Percentiles rank a stretch among this genome's conserved stretches.
Evolutionary conservation across 23 tunicate species (phyloP).

Genomic region (Diplosoma virens): DNA sequence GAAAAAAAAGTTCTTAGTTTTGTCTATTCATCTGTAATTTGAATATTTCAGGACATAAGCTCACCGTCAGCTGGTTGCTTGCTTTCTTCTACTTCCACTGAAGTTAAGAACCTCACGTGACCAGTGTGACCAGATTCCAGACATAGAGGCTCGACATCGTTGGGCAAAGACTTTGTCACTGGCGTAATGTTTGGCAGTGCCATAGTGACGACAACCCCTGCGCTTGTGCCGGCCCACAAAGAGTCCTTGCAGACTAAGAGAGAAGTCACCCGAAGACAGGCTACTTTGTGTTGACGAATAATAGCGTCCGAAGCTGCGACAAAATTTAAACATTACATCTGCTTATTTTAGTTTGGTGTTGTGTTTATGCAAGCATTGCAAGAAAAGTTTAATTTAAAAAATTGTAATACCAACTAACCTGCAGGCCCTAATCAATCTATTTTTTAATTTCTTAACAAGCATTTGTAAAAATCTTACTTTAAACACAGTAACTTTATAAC

Average conservation of each 20-base stretch:
- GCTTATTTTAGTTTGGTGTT: too few relatives aligned
- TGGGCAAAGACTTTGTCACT: constrained; percentile 31
- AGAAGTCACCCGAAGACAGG: constrained; percentile 90
- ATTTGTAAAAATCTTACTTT: too few relatives aligned
- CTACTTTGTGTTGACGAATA: constrained; percentile 94
- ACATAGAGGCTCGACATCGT: constrained; percentile 68
- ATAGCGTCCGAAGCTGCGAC: constrained; percentile 84
- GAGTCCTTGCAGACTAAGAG: constrained; percentile 77
- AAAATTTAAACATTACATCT: neutral
- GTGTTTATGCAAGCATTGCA: too few relatives aligned
- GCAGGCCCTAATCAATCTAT: too few relatives aligned
- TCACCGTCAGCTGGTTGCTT: too few relatives aligned
- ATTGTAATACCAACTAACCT: too few relatives aligned
- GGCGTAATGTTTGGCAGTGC: constrained; percentile 66
- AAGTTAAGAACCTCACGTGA: constrained; percentile 78
- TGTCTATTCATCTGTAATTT: too few relatives aligned
- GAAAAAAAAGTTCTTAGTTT: too few relatives aligned
- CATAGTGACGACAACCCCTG: constrained; percentile 85
- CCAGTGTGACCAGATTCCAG: constrained; percentile 90
- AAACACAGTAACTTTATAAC: too few relatives aligned
- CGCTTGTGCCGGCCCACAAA: constrained; percentile 93
- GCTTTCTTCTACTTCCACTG: constrained; percentile 48
- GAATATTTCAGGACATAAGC: too few relatives aligned
- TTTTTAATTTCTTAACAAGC: too few relatives aligned
- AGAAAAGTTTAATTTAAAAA: too few relatives aligned